Evolutionary conservation across 2,797 vertebrate species (phyloP), one percentile per base, ranked within the genome.

Genomic region (Pogoniulus pusillus): DNA sequence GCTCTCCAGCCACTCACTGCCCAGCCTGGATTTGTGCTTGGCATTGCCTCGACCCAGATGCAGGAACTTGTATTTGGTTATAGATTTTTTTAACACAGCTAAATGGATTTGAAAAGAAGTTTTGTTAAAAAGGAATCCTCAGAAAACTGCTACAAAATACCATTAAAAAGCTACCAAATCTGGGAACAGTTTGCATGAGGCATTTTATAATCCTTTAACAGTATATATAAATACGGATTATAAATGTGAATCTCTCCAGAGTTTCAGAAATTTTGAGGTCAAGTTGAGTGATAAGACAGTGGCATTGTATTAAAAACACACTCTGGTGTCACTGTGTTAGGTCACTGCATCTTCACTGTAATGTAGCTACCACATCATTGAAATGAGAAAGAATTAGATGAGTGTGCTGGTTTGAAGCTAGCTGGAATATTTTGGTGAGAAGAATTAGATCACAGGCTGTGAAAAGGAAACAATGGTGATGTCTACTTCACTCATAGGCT

Each of bases 91-190:
- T 73, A 35, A 76, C 35, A 26, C 6, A 82, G 12, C 19, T 73
- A 32, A 74, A 51, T 12, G 9, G 4, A 34, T 62, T 88, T 17
- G 34, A 39, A 77, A 88, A 80, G 7, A 26, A 51, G 65, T 88
- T 20, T 81, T 75, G 15, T 87, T 90, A 80, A 78, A 80, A 30
- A 79, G 60, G 23, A 87, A 82, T 35, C 82, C 63, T 95, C 74
- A 55, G 87, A 92, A 87, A 72, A 34, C 0, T 79, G 35, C 26
- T 26, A 58, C 35, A 90, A 95, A 84, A 47, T 65, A 73, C 18
- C 51, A 62, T 79, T 75, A 80, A 95, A 95, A 91, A 68, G 23
- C 24, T 75, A 5, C 54, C 15, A 63, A 51, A 16, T 15, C 12
- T 35, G 43, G 57, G 85, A 16, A 43, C 6, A 69, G 18, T 70